Evolutionary conservation across 1,140 invertebrate species (phyloP).

Genomic region (Bombus balteatus): DNA sequence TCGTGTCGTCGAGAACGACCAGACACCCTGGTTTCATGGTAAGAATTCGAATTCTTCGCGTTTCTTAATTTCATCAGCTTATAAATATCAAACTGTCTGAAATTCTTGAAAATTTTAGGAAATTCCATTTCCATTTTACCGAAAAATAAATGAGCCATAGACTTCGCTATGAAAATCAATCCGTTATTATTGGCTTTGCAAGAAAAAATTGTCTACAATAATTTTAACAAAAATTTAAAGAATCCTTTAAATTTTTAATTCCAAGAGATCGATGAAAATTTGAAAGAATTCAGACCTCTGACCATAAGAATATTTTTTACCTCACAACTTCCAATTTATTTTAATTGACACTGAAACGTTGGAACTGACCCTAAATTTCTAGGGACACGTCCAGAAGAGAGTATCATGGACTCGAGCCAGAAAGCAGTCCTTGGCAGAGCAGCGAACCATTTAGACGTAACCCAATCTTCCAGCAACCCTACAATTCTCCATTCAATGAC

Average conservation of each 20-base stretch:
- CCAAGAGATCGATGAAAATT: too few relatives aligned
- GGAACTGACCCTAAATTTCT: neutral
- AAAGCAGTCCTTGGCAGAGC: neutral
- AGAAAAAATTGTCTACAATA: too few relatives aligned
- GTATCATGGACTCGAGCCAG: neutral
- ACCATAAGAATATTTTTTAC: too few relatives aligned
- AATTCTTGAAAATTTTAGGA: neutral
- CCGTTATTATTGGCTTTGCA: too few relatives aligned
- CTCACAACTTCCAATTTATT: neutral
- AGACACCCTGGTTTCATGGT: conserved; percentile 49
- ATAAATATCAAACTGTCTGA: neutral
- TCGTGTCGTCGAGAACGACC: conserved; percentile 55
- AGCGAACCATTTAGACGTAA: neutral
- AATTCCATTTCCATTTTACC: neutral
- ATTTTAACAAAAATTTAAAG: too few relatives aligned
- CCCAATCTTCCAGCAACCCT: neutral
- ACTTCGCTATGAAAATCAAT: too few relatives aligned
- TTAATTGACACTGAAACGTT: neutral
- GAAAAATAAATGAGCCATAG: too few relatives aligned
- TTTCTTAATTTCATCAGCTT: neutral
- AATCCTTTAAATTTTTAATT: too few relatives aligned
- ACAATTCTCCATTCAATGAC: neutral
- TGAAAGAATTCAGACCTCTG: too few relatives aligned
- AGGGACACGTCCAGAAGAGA: neutral
- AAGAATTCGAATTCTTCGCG: neutral